These are phyloP conservation scores for Macaria notata DNA, from an alignment of 2,888 invertebrate species.

Conservation along the genomic window DNA sequence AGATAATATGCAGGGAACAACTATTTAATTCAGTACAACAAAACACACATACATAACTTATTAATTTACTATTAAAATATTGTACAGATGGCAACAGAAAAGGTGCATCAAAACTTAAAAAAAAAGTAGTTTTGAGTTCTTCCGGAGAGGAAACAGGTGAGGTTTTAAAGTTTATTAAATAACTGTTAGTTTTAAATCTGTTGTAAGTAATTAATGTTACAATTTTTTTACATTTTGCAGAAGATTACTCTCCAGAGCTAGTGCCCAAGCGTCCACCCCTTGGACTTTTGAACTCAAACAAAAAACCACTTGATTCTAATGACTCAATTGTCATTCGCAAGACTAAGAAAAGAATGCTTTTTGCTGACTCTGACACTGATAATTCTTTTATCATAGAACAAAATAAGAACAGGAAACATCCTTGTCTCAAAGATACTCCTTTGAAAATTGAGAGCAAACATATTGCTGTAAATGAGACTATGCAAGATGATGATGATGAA, in stretches of 20 bases:
- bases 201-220: neutral
- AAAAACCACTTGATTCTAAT: conserved; percentile 39
- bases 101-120: conserved; percentile 43
- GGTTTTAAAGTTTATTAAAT: neutral
- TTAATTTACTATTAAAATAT: too few species aligned
- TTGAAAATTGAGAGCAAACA: conserved; percentile 45
- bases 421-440: conserved; percentile 66
- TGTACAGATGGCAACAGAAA: too few species aligned
- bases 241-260: conserved; percentile 64
- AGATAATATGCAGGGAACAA: too few species aligned
- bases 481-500: conserved; percentile 6
- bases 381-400: conserved; percentile 68
- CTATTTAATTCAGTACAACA: too few species aligned
- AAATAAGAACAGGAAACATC: conserved; percentile 54
- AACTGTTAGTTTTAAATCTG: neutral
- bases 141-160: conserved; percentile 55
- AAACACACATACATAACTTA: too few species aligned
- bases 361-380: conserved; percentile 68
- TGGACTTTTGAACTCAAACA: conserved; percentile 24
- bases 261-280: conserved; percentile 45
- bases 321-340: conserved; percentile 49
- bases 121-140: conserved; percentile 53
- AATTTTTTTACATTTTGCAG: conserved; percentile 26
- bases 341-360: conserved; percentile 63
- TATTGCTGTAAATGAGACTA: neutral